Evolutionary conservation across 30 jellyfish, hydroid and myxozoan species (phyloP), one percentile per base, ranked within the genome.

Genomic region (Chironex yamaguchii): DNA sequence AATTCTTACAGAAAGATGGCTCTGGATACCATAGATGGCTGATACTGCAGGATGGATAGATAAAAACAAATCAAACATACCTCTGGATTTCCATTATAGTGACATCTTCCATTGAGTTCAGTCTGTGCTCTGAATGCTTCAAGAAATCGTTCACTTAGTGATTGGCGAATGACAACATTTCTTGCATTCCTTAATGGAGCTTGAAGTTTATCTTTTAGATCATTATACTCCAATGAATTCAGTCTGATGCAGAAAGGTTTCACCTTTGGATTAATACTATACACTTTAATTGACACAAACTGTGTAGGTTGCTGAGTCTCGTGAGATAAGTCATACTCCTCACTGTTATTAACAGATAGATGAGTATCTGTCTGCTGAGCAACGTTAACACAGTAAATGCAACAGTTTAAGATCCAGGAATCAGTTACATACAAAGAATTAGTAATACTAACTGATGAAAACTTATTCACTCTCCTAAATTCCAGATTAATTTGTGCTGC

Each of bases 111-210:
- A 77, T 93, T 93, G 14, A 36, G 30, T 32, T 53, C 48, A n/a
- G 88, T 96, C 52, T 87, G 97, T 65, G 70, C 85, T 65, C 65
- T 87, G 74, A 93, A 93, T 6, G 95, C 98, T 34, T 80, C 97
- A 4, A 93, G 51, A 76, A 93, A 87, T 33, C 74, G 88, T 26
- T 93, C 98, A 62, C 98, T 93, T 17, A 93, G 69, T 35, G 98
- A 88, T 42, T 93, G 97, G 28, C 88, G 97, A 13, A 93, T 88
- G 64, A 93, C 97, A 25, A 93, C 72, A 28, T 88, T 70, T 50
- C 98, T 87, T 33, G 97, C 97, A 81, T 87, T 88, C 76, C 96
- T 52, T 22, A 93, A 35, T 24, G 98, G 98, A 9, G 98, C 97
- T 36, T 81, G 88, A 13, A 93, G 79, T 21, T 93, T 71, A 35